Evolutionary conservation across 2,797 vertebrate genomes (phyloP), one percentile per base, ranked within the genome.

Genomic region (Diplodus sargus): DNA sequence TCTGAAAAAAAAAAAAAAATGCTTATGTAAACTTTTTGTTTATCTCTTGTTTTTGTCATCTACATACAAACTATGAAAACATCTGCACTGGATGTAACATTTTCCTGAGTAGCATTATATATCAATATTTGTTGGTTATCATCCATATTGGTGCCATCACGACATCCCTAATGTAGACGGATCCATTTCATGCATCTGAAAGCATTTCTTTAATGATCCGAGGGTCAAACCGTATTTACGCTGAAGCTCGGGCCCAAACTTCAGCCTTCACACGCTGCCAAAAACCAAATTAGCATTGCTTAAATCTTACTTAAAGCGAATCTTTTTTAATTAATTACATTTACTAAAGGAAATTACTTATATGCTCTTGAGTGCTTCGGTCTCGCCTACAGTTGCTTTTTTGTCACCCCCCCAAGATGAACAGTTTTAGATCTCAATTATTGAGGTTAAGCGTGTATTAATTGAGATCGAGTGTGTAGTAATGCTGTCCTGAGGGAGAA

Each of bases 381-480:
- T 68, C 39, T 71, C 5, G 9, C 51, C 20, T 62, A 53, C 54
- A 53, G 15, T 70, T 10, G 3, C 10, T 22, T 47, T 67, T 57
- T 54, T 34, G n/a, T 7, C 30, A 7, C 30, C 30, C 30, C 9
- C 22, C 22, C 18, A 4, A 30, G 30, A 71, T 54, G 25, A 70
- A 42, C 0, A 23, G 4, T 64, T 79, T 78, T 18, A 65, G 30
- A 67, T 22, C n/a, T 30, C 47, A 75, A 11, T 60, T 64, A 76
- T 47, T 63, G 49, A 66, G 77, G 77, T 82, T 81, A 83, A 70
- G 20, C 58, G 3, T 67, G 54, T 48, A 70, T 83, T 84, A 81
- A 85, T 74, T 76, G 73, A 78, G 56, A 72, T 82, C 51, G 79
- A 45, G 52, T 15, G 25, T 39, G 47, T 16, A 58, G 18, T 71